phyloP scores from a whole-genome alignment of 92 coral and sea anemone species.

The Blastomussa wellsi region DNA sequence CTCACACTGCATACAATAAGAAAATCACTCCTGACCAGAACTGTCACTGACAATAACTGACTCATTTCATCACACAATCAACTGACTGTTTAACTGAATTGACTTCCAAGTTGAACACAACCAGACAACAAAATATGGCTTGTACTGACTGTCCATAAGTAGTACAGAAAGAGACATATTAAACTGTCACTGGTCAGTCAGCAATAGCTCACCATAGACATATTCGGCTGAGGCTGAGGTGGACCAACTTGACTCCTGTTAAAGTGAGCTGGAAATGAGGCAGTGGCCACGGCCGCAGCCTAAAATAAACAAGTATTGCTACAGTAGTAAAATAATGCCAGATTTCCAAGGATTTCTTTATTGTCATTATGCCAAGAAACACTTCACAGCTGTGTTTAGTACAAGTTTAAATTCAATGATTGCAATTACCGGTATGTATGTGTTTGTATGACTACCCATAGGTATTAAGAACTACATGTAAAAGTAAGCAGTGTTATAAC shows the following conservation, averaged over 20 bases:
- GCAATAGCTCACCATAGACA: constrained; percentile 48
- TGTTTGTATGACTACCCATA: no score
- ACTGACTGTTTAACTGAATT: background rate
- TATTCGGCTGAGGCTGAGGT: constrained; percentile 57
- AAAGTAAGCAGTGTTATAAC: no score
- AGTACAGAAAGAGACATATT: background rate
- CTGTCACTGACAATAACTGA: background rate
- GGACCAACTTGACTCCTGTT: constrained; percentile 62
- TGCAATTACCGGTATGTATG: no score
- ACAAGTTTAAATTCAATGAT: no score
- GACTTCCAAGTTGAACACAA: background rate
- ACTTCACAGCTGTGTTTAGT: no score
- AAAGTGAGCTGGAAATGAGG: constrained; percentile 72
- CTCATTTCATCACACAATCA: background rate
- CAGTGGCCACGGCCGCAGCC: constrained; percentile 90
- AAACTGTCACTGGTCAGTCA: background rate
- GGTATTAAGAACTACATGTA: no score
- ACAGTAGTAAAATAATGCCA: background rate
- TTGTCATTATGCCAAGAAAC: background rate
- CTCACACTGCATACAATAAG: background rate
- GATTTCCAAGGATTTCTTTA: background rate
- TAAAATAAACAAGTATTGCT: constrained; percentile 10
- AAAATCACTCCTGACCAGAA: background rate
- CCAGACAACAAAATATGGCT: background rate
- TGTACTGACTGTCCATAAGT: background rate